These are phyloP conservation scores for Dromiciops gliroides DNA, from an alignment of 2,113 vertebrate species.

Conservation along the genomic window DNA sequence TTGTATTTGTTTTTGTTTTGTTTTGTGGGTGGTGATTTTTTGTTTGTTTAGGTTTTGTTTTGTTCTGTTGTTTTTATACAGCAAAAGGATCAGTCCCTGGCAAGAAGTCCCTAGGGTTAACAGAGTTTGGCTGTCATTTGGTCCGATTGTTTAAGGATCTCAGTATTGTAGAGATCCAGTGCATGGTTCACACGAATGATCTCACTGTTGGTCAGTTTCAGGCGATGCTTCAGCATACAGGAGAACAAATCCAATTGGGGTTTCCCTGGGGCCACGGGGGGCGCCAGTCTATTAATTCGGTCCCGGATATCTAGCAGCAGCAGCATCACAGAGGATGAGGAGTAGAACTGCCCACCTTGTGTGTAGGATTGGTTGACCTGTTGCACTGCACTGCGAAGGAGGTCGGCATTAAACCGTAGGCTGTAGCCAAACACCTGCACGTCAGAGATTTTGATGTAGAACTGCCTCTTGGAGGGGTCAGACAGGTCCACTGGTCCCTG, in stretches of 20 bases:
- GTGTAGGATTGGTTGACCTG: conserved; percentile 99
- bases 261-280: conserved; percentile 95
- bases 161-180: conserved; percentile 99
- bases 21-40: conserved; percentile 21
- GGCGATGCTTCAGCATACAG: conserved; percentile 99
- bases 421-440: conserved; percentile 99
- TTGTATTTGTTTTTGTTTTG: neutral
- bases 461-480: conserved; percentile 96
- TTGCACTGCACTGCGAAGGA: conserved; percentile 96
- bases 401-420: conserved; percentile 96
- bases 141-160: conserved; percentile 99
- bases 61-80: conserved; percentile 78
- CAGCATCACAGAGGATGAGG: conserved; percentile 98
- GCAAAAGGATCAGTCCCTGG: conserved; percentile 82
- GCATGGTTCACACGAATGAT: conserved; percentile 99
- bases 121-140: conserved; percentile 99
- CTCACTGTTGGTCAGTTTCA: conserved; percentile 99
- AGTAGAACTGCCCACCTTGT: conserved; percentile 97
- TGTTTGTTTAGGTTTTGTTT: conserved; percentile 62
- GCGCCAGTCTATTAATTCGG: conserved; percentile 97
- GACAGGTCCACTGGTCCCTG: conserved; percentile 98
- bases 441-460: conserved; percentile 99
- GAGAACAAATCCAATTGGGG: conserved; percentile 99
- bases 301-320: conserved; percentile 98
- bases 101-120: conserved; percentile 85